A percentile compares a stretch with the other conserved stretches of the same genome.
These are phyloP conservation scores for Anthoscopus minutus DNA, from an alignment of 2,113 vertebrate genomes.

Conservation along the genomic window DNA sequence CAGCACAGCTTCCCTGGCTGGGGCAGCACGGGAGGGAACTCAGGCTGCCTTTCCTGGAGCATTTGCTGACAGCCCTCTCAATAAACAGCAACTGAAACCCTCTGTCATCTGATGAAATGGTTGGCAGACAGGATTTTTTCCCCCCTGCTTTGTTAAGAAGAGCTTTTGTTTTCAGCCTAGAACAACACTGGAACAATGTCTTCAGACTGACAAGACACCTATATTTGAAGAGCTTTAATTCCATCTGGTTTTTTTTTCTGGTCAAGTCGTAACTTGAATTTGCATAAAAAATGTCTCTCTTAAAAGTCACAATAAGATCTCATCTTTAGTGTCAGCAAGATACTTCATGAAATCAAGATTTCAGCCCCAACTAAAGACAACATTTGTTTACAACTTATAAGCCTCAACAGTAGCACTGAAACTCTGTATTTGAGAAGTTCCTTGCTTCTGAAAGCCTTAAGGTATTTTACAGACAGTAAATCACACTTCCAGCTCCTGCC, in stretches of 20 bases:
- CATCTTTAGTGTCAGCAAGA: background rate
- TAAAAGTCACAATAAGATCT: background rate
- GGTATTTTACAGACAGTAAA: background rate
- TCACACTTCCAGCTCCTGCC: background rate
- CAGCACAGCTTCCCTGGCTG: background rate
- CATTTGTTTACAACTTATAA: background rate
- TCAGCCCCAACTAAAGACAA: background rate
- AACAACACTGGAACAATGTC: background rate
- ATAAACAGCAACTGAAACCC: background rate
- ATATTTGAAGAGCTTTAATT: background rate
- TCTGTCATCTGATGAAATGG: background rate
- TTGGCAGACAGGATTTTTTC: background rate
- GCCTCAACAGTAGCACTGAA: background rate
- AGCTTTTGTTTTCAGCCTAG: conserved; percentile 1
- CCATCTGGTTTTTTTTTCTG: background rate
- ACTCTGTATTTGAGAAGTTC: background rate
- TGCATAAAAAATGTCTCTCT: background rate
- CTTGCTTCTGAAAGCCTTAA: background rate
- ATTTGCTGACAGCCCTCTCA: background rate
- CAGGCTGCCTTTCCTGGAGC: background rate
- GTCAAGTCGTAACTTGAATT: conserved; percentile 6
- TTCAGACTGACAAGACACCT: background rate
- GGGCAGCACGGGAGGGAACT: background rate
- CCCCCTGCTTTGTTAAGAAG: background rate
- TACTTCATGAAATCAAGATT: background rate